Evolutionary conservation across 2,888 invertebrate genomes (phyloP), one percentile per base, ranked within the genome.

Genomic region (Smittia sp.): DNA sequence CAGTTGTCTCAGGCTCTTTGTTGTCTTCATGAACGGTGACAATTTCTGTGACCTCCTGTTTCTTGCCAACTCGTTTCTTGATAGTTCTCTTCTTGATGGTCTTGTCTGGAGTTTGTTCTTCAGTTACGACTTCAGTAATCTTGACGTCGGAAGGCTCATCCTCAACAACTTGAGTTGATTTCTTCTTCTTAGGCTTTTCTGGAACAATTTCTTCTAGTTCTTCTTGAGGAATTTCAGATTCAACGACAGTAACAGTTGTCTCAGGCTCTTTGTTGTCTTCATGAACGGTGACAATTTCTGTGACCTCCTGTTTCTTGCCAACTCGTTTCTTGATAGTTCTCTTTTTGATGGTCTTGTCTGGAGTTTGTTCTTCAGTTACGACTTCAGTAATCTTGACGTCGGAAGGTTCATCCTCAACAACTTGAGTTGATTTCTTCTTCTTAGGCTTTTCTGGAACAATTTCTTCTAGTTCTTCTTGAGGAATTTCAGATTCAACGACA

Each of bases 271-370:
- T 81, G 62, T 83, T 83, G 74, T 84, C 84, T 78, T 84, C 84
- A 75, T 84, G 83, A 46, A 83, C 77, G 0, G 84, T 85, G 76
- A 82, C 81, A 76, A 85, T 84, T 78, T 83, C 82, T 24, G 83
- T 84, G 32, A 80, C 80, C 78, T 84, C 82, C 22, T 80, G 79
- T 65, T 78, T 77, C 46, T 79, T 79, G n/a, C n/a, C n/a, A n/a
- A n/a, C n/a, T n/a, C n/a, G n/a, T n/a, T 77, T 79, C 73, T 78
- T 79, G 46, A 79, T 79, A 0, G 78, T 76, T 1, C 78, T 79
- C 75, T 79, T 81, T 66, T 79, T 66, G 20, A 75, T 77, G 75
- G 63, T n/a, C n/a, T n/a, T n/a, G n/a, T n/a, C n/a, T n/a, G n/a
- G n/a, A n/a, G n/a, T 63, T 70, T 70, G 74, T 75, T 76, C 76